These are phyloP conservation scores for Leptinotarsa rubiginosa DNA, from an alignment of 2,888 invertebrate genomes.

Conservation along the genomic window DNA sequence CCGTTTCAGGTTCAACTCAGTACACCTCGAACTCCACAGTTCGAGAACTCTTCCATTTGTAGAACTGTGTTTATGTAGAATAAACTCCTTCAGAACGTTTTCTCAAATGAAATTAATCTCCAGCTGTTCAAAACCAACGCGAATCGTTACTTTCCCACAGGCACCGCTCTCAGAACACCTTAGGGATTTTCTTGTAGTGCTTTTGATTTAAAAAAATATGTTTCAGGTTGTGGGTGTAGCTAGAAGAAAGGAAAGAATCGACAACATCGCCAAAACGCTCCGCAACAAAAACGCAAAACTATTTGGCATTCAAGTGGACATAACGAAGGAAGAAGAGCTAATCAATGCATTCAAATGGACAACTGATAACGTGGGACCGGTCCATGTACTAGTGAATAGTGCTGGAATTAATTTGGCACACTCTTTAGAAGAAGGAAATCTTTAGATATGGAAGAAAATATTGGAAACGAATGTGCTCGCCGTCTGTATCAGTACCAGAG, in stretches of 20 bases:
- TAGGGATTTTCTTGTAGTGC: too few relatives aligned
- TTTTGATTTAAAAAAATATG: not conserved
- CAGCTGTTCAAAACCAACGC: too few relatives aligned
- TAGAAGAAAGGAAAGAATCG: slow-evolving; percentile 47
- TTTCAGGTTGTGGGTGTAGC: slow-evolving; percentile 52
- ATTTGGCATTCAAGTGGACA: slow-evolving; percentile 58
- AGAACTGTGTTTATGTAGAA: too few relatives aligned
- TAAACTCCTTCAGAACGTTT: too few relatives aligned
- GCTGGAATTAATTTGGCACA: slow-evolving; percentile 54
- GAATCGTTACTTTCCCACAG: too few relatives aligned
- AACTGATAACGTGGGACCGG: slow-evolving; percentile 58
- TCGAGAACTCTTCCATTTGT: too few relatives aligned
- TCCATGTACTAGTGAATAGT: slow-evolving; percentile 63
- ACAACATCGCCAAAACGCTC: slow-evolving; percentile 40
- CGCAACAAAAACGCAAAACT: slow-evolving; percentile 55
- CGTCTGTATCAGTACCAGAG: slow-evolving; percentile 48
- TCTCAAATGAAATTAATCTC: too few relatives aligned
- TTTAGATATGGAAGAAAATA: slow-evolving; percentile 42
- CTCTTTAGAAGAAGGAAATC: slow-evolving; percentile 49
- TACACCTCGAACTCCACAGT: too few relatives aligned
- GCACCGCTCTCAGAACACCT: too few relatives aligned
- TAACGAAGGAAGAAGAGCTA: slow-evolving; percentile 60
- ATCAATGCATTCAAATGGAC: slow-evolving; percentile 58
- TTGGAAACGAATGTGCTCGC: slow-evolving; percentile 43
- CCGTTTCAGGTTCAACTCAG: too few relatives aligned